These are phyloP conservation scores for Drosophila melanogaster DNA, from an alignment of 1,140 invertebrate species.

Conservation along the genomic window Release_6_plus_ISO1_MT NT_033777.3:16541501-16542000, in stretches of 20 bases:
- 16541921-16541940: constrained; percentile 13
- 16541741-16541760: constrained; percentile 76
- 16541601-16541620: background rate
- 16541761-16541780: constrained; percentile 82
- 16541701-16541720: constrained; percentile 16
- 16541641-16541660: constrained; percentile 2
- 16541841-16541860: constrained; percentile 28
- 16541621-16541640: background rate
- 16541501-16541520: constrained; percentile 43
- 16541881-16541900: constrained; percentile 53
- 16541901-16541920: constrained; percentile 44
- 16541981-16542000: background rate
- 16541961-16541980: no score
- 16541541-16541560: constrained; percentile 83
- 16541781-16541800: constrained; percentile 70
- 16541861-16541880: constrained; percentile 65
- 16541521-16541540: constrained; percentile 70
- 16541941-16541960: background rate
- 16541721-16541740: constrained; percentile 75
- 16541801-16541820: constrained; percentile 11
- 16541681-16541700: constrained; percentile 81
- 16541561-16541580: constrained; percentile 60
- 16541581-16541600: background rate
- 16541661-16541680: constrained; percentile 69
- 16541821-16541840: constrained; percentile 22